Conservation (phyloP, 2,888 invertebrate genomes). For the Pelosia muscerda region DNA sequence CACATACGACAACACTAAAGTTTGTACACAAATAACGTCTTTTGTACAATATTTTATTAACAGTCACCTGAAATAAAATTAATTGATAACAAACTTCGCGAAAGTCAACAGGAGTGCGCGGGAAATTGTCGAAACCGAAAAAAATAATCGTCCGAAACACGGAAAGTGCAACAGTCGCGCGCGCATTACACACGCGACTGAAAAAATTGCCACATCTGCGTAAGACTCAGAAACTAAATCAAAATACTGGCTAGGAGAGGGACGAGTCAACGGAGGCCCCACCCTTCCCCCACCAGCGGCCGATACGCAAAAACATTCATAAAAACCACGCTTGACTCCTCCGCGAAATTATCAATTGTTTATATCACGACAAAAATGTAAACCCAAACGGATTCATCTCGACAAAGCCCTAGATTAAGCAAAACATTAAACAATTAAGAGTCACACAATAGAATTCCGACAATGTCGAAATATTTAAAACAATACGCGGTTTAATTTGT, state of each 20-base stretch:
- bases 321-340: constrained; percentile 82
- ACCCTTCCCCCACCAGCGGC: constrained; percentile 81
- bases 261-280: constrained; percentile 83
- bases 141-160: constrained; percentile 65
- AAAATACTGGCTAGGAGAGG: constrained; percentile 86
- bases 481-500: constrained; percentile 79
- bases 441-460: constrained; percentile 79
- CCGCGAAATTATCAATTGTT: constrained; percentile 84
- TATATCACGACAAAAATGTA: constrained; percentile 79
- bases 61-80: constrained; percentile 65
- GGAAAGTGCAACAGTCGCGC: constrained; percentile 75
- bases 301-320: constrained; percentile 85
- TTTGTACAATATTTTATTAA: constrained; percentile 61
- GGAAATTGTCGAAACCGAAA: constrained; percentile 63
- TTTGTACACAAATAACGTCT: constrained; percentile 59
- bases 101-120: constrained; percentile 60
- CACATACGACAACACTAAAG: constrained; percentile 60
- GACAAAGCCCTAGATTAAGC: constrained; percentile 72
- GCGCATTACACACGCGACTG: constrained; percentile 84
- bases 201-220: constrained; percentile 86
- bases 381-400: constrained; percentile 71
- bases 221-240: constrained; percentile 86
- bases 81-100: constrained; percentile 57
- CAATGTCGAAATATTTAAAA: constrained; percentile 82
- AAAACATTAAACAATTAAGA: constrained; percentile 79